A percentile compares a stretch with the other conserved stretches of the same genome.
phyloP scores from a whole-genome alignment of 2,797 vertebrate species.

The Spinus olivaceus region DNA sequence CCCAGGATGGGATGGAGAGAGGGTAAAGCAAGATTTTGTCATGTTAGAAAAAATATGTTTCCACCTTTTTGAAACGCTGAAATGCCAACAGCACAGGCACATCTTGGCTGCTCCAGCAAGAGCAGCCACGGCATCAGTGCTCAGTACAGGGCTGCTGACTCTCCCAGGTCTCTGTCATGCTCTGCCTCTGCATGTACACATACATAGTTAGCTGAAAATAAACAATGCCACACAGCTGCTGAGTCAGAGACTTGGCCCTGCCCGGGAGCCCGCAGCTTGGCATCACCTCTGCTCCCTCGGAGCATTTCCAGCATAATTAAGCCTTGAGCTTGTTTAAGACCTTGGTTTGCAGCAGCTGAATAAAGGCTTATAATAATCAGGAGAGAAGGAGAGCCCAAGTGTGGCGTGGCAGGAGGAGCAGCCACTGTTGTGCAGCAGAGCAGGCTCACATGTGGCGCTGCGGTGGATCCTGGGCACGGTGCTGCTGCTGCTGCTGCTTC shows the following conservation, averaged over 20 bases:
- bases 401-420: background rate
- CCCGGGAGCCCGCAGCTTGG: background rate
- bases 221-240: background rate
- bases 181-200: background rate
- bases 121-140: background rate
- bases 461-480: accelerated
- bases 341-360: background rate
- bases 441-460: accelerated
- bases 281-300: background rate
- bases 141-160: background rate
- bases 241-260: background rate
- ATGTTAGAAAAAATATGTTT: background rate
- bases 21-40: background rate
- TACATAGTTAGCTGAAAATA: background rate
- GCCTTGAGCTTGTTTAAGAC: constrained; percentile 3
- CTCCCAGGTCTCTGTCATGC: background rate
- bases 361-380: background rate
- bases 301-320: constrained; percentile 1
- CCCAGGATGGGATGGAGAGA: background rate
- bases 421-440: accelerated
- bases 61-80: background rate
- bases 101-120: background rate
- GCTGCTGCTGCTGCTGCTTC: background rate
- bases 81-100: background rate
- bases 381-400: background rate